Base-by-base conservation (phyloP, 1,140 invertebrate species). In the Macrostomum lignano region DNA sequence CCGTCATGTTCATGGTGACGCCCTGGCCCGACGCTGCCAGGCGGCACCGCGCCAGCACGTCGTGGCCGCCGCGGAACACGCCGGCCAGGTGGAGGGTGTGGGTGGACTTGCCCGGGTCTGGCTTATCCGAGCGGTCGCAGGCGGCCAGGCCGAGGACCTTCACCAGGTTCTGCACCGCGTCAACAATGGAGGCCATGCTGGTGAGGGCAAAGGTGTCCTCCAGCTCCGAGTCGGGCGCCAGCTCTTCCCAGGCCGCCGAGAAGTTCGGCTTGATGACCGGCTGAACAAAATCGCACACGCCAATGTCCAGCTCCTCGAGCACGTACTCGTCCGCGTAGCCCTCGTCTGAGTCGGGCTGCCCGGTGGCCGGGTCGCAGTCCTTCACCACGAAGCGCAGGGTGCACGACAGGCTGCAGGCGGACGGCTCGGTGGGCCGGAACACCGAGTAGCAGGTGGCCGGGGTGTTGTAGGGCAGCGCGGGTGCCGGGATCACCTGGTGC, bases 251-350 rank as follows among this genome's bases (percentile, higher is more conserved):
- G 10, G 64, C 61, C 17, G 61, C 55, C 3, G 46, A 51, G 47
- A 70, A 69, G 49, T 67, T 66, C 54, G 73, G 52, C 43, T 73
- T 75, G 28, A 70, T 68, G 4, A 74, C 65, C 38, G 72, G 69
- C 46, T 82, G 73, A 35, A 96, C 72, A 55, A 91, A 81, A 62
- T 98, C 88, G 2, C 70, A 68, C 1, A 88, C 60, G 7, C 66
- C 67, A 21, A 93, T 58, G 48, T 91, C 84, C 14, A 96, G 62
- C 62, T 94, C 82, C 61, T 96, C 86, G 24, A 98, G 52, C 66
- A 69, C n/a, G n/a, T n/a, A n/a, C n/a, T n/a, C n/a, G 40, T 21
- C n/a, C n/a, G n/a, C n/a, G n/a, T n/a, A n/a, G n/a, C n/a, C n/a
- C n/a, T n/a, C n/a, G n/a, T n/a, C n/a, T n/a, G n/a, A n/a, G n/a